Percentiles rank a stretch among this genome's conserved stretches.
These are phyloP conservation scores for Agelas oroides DNA, from an alignment of 37 sponge, comb jelly and placozoan genomes.

Conservation along the genomic window DNA sequence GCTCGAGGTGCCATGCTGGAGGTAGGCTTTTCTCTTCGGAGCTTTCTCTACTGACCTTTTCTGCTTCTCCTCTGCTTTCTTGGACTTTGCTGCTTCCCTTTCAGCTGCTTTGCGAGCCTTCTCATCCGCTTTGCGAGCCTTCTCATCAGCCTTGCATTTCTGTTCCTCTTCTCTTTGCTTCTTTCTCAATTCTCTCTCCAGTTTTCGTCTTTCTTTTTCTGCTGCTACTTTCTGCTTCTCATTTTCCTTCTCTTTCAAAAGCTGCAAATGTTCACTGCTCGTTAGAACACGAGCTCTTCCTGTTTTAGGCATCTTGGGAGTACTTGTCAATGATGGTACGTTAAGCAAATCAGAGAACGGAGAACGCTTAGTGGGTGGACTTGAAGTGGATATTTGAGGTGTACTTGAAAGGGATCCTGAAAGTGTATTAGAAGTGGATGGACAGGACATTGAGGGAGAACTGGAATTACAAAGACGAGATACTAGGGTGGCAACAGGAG, in stretches of 20 bases:
- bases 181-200: slow-evolving; percentile 1
- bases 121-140: not conserved
- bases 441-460: too few species aligned
- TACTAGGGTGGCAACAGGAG: too few species aligned
- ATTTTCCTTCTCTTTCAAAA: too few species aligned
- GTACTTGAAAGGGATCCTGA: too few species aligned
- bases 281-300: slow-evolving; percentile 6
- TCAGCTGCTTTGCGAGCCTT: too few species aligned
- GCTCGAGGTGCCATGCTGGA: not conserved
- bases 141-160: slow-evolving; percentile 4
- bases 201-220: slow-evolving; percentile 15
- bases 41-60: not conserved
- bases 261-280: not conserved
- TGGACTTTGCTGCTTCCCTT: not conserved
- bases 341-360: slow-evolving; percentile 7
- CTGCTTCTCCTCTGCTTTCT: not conserved
- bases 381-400: too few species aligned
- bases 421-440: too few species aligned
- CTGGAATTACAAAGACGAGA: too few species aligned
- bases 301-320: too few species aligned
- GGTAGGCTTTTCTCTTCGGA: not conserved
- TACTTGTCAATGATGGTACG: too few species aligned
- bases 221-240: not conserved
- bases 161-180: slow-evolving; percentile 34
- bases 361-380: too few species aligned